phyloP scores from a whole-genome alignment of 2,888 invertebrate species.

The Muscina levida region DNA sequence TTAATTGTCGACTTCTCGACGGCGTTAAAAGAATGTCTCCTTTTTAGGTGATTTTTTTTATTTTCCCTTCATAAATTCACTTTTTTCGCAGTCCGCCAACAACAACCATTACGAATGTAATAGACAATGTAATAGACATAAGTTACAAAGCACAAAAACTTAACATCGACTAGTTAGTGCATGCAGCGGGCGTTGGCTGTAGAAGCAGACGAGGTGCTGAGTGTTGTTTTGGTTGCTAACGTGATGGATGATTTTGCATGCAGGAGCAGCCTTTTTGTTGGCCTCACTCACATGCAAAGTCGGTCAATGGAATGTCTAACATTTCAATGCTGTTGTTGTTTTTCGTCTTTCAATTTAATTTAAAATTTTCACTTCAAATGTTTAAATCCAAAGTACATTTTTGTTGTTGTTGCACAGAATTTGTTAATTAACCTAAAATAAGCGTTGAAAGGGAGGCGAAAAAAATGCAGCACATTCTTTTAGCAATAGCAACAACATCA shows the following conservation, averaged over 20 bases:
- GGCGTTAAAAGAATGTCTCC: too few species aligned
- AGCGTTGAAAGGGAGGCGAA: neutral
- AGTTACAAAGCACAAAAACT: neutral
- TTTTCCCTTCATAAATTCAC: neutral
- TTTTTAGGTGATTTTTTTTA: too few species aligned
- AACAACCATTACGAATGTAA: neutral
- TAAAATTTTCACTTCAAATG: neutral
- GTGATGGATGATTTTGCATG: neutral
- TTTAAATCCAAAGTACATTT: neutral
- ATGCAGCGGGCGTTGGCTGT: neutral
- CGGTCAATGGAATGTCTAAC: constrained; percentile 16
- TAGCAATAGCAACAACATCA: constrained; percentile 7
- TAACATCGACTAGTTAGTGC: too few species aligned
- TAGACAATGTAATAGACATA: constrained; percentile 5
- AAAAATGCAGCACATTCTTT: neutral
- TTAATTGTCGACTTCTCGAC: too few species aligned
- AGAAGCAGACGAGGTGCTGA: neutral
- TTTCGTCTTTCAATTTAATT: neutral
- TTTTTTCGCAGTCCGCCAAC: neutral
- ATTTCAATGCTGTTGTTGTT: neutral
- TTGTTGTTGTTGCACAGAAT: neutral
- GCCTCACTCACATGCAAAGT: neutral
- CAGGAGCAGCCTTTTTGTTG: neutral
- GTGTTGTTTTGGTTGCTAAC: too few species aligned
- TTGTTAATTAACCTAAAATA: constrained; percentile 25